These are phyloP conservation scores for Oscheius sp. DNA, from an alignment of 2,888 invertebrate species.

Conservation along the genomic window DNA sequence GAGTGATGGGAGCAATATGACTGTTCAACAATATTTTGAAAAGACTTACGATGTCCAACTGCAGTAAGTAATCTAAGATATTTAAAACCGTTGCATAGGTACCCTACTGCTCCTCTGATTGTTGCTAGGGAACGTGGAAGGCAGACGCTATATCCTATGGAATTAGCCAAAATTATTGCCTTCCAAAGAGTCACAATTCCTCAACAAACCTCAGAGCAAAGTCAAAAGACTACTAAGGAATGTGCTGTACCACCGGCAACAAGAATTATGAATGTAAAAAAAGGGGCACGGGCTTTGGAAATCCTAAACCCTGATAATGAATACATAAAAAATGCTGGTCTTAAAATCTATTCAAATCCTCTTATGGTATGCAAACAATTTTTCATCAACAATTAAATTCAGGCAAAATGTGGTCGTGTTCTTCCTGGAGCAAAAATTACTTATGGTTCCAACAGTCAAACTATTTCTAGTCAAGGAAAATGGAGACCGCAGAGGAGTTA, in stretches of 20 bases:
- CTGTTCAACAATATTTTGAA: conserved; percentile 40
- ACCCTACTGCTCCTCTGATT: conserved; percentile 40
- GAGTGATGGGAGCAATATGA: conserved; percentile 8
- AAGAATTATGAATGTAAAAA: conserved; percentile 33
- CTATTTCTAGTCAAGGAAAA: not conserved
- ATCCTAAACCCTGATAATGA: conserved; percentile 31
- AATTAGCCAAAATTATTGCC: conserved; percentile 39
- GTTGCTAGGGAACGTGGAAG: conserved; percentile 40
- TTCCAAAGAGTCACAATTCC: conserved; percentile 45
- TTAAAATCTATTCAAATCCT: conserved; percentile 32
- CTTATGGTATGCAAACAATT: conserved; percentile 21
- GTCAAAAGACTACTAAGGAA: conserved; percentile 39
- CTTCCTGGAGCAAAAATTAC: conserved; percentile 34
- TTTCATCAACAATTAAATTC: conserved; percentile 6
- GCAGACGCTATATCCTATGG: conserved; percentile 45
- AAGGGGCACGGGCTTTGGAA: conserved; percentile 31
- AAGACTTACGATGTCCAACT: conserved; percentile 33
- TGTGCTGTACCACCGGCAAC: conserved; percentile 46
- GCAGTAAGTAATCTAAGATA: conserved; percentile 22
- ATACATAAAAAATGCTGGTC: conserved; percentile 32
- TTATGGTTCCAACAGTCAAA: conserved; percentile 19
- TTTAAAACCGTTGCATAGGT: no score
- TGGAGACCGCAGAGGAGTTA: conserved; percentile 21
- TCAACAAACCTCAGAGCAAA: conserved; percentile 44
- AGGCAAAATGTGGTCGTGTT: conserved; percentile 36